Evolutionary conservation across 2,797 vertebrate species (phyloP).

Genomic region (Schizothorax lantsangensis): DNA sequence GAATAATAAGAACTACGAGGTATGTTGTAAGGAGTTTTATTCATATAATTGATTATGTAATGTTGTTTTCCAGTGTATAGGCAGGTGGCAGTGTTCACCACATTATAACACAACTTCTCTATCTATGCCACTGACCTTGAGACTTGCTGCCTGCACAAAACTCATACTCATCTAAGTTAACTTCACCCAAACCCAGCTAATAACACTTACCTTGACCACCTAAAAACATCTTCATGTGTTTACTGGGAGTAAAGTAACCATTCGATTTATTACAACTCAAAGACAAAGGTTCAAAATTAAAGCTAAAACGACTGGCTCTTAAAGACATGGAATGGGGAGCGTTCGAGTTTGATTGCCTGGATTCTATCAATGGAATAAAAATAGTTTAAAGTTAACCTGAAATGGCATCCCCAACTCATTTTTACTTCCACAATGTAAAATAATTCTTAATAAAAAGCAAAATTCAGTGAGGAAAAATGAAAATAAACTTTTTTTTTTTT

Average conservation of each 20-base stretch:
- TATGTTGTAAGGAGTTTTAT: not conserved
- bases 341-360: not conserved
- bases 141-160: slow-evolving; percentile 31
- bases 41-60: not conserved
- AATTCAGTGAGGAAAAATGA: not conserved
- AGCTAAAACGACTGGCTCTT: not conserved
- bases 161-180: not conserved
- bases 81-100: slow-evolving; percentile 48
- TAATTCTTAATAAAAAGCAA: not conserved
- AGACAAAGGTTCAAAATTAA: not conserved
- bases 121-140: slow-evolving; percentile 34
- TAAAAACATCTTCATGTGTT: not conserved
- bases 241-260: too few relatives aligned
- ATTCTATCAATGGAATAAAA: not conserved
- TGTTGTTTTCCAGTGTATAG: not conserved
- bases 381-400: not conserved
- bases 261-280: not conserved
- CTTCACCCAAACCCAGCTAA: not conserved
- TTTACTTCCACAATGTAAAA: not conserved
- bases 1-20: too few relatives aligned
- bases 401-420: not conserved
- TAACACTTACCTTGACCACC: not conserved
- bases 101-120: not conserved
- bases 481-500: not conserved
- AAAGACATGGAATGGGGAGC: too few relatives aligned